Evolutionary conservation across 2,797 vertebrate genomes (phyloP).

Genomic region (Poeciliopsis paucimaculata): DNA sequence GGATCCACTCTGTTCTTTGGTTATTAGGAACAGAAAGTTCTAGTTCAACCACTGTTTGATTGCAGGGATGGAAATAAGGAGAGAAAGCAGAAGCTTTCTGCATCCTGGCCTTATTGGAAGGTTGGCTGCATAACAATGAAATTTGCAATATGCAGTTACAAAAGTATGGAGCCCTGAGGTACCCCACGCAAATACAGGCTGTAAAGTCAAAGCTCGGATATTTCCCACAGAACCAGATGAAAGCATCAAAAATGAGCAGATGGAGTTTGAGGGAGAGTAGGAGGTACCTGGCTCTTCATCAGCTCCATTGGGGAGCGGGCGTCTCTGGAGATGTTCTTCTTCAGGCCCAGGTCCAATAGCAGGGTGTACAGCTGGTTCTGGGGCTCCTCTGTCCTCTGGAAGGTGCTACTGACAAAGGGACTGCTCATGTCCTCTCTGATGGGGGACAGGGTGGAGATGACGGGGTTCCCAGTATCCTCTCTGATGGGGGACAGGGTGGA

Average conservation of each 20-base stretch:
- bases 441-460: too few relatives aligned
- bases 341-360: conserved; percentile 73
- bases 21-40: background rate
- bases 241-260: background rate
- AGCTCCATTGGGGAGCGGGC: conserved; percentile 77
- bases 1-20: too few relatives aligned
- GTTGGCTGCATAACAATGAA: too few relatives aligned
- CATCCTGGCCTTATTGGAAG: too few relatives aligned
- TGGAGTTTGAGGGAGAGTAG: background rate
- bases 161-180: too few relatives aligned
- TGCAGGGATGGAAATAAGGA: background rate
- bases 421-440: conserved; percentile 76
- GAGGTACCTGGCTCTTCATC: conserved; percentile 73
- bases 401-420: conserved; percentile 13
- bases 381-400: background rate
- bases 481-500: conserved; percentile 13
- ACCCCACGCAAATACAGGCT: background rate
- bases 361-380: conserved; percentile 50
- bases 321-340: conserved; percentile 56
- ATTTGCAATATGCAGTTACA: background rate
- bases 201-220: background rate
- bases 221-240: background rate
- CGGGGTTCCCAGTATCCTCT: background rate
- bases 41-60: background rate
- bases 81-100: too few relatives aligned